Base-by-base conservation (phyloP, 2,797 vertebrate genomes). In the Propithecus perrieri region DNA sequence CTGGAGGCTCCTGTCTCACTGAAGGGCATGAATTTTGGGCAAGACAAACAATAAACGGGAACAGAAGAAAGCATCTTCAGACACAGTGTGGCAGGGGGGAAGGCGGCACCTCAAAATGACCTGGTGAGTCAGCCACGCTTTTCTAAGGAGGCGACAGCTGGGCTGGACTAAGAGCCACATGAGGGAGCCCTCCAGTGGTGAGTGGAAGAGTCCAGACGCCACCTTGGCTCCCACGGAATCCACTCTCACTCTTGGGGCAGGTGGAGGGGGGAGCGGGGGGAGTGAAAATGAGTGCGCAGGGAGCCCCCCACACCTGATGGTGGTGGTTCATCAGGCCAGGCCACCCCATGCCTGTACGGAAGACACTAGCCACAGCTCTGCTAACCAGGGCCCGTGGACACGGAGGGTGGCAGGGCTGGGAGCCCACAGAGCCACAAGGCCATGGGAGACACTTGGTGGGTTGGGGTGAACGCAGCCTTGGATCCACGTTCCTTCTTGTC, bases 331-430 rank as follows among this genome's bases (percentile, higher is more conserved):
- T 10, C 18, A 53, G 28, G 11, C 55, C 46, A 17, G 67, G 30
- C 10, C 43, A 35, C 48, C 65, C 35, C 33, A 50, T 0, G 1
- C 8, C 59, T 61, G n/a, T 26, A 26, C 24, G 2, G 13, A 88
- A 55, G 61, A 33, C 61, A 14, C 11, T 5, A 63, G 12, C n/a
- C 13, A 15, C 17, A 50, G 15, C 22, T 67, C 48, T 38, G 80
- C 1, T 18, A 2, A 13, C 12, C 0, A 13, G 57, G 48, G 15
- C 20, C 53, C 0, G 2, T 12, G 53, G 57, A 15, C 7, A 4
- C 18, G 30, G 7, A 61, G 30, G 14, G 75, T 0, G 28, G 7
- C 26, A n/a, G 24, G 9, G 15, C 11, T 13, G 5, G 41, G 53
- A n/a, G 65, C 79, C 72, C 26, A 28, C 1, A 48, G 89, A 55